phyloP scores from a whole-genome alignment of 2,888 invertebrate species.

The Eilema caniola region DNA sequence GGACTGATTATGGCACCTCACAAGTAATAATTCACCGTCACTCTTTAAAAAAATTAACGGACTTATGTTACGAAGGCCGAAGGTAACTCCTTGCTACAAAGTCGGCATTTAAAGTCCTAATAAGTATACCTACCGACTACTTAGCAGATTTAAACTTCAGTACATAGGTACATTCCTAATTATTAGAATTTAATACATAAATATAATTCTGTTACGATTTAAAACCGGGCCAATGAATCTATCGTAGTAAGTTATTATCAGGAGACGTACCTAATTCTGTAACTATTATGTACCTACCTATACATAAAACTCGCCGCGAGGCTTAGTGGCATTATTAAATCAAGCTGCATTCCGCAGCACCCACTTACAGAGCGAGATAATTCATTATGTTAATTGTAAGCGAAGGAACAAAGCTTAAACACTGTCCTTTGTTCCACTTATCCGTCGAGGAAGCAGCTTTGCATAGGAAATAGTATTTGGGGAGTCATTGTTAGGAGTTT shows the following conservation, averaged over 20 bases:
- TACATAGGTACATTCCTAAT: too few relatives aligned
- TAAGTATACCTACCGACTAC: too few relatives aligned
- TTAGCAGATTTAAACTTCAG: too few relatives aligned
- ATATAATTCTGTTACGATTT: too few relatives aligned
- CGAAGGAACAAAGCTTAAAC: slow-evolving; percentile 41
- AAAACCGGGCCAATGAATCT: too few relatives aligned
- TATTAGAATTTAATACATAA: too few relatives aligned
- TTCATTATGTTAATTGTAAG: slow-evolving; percentile 57
- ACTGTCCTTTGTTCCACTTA: slow-evolving; percentile 39
- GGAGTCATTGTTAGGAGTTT: neutral
- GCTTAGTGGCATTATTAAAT: neutral
- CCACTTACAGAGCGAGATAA: slow-evolving; percentile 31
- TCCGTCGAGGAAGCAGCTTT: slow-evolving; percentile 14
- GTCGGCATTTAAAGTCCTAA: too few relatives aligned
- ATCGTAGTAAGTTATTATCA: neutral
- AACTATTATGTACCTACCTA: neutral
- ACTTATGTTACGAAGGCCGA: too few relatives aligned
- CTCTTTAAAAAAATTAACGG: too few relatives aligned
- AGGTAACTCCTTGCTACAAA: too few relatives aligned
- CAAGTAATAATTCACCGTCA: neutral
- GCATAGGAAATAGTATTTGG: slow-evolving; percentile 10
- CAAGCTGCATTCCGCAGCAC: slow-evolving; percentile 12
- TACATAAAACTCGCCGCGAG: neutral
- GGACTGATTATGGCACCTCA: neutral
- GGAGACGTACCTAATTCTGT: neutral